Percentiles rank a stretch among this genome's conserved stretches.
Evolutionary conservation across 2,113 vertebrate species (phyloP).

Genomic region (Etia nguti): DNA sequence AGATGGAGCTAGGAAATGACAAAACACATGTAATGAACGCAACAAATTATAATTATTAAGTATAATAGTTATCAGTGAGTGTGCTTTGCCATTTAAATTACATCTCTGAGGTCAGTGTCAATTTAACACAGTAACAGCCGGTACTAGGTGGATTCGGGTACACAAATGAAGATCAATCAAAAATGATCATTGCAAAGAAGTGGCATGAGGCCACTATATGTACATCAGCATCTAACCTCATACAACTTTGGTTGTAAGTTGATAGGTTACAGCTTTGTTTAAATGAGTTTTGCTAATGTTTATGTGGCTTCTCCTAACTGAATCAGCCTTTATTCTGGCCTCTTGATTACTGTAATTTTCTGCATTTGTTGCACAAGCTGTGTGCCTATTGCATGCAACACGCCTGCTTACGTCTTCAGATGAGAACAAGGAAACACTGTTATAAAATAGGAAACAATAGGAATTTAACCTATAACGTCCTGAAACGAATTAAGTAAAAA

Average conservation of each 20-base stretch:
- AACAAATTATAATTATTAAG: neutral
- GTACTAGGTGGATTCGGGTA: neutral
- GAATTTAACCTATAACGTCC: neutral
- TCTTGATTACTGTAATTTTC: neutral
- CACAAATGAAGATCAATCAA: neutral
- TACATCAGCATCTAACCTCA: neutral
- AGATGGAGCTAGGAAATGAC: neutral
- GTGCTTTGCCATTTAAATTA: neutral
- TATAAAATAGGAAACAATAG: neutral
- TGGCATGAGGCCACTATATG: neutral
- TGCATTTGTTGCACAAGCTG: neutral
- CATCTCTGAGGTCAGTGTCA: neutral
- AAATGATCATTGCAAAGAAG: neutral
- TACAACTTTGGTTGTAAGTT: neutral
- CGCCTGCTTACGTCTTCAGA: neutral
- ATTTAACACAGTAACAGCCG: neutral
- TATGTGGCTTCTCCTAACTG: neutral
- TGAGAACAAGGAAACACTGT: neutral
- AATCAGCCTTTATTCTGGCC: neutral
- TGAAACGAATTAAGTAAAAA: neutral
- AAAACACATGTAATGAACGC: neutral
- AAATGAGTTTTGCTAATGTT: neutral
- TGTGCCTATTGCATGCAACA: neutral
- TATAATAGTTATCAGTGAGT: neutral
- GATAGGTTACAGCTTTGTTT: neutral